Base-by-base conservation (phyloP, 2,797 vertebrate species). In the Erpetoichthys calabaricus region DNA sequence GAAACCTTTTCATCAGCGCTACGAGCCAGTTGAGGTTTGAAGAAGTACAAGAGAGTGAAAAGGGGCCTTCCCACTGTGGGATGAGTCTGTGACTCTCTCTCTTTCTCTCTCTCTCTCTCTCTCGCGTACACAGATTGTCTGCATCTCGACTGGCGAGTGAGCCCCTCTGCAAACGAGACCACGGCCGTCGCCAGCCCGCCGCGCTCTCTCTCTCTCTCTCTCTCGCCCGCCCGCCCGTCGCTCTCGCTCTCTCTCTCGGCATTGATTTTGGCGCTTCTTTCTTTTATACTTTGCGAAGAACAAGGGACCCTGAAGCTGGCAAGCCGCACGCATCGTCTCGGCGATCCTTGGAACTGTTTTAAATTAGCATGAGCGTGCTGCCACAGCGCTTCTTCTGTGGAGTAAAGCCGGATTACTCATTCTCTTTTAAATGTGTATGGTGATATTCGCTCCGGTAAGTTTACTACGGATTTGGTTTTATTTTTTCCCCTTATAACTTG, bases 361-460 rank as follows among this genome's bases (percentile, higher is more conserved):
- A 79, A 78, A 86, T 80, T 85, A 87, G 84, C 77, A 88, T 86
- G 85, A 85, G 73, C 80, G 80, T 81, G 78, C 79, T 79, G 77
- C 73, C 77, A 62, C 25, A 25, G 25, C 77, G 74, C 77, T 72
- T 70, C 80, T 79, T 82, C 75, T 79, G 76, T 71, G 81, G 79
- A 78, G 70, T 58, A 69, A 80, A 82, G 75, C 81, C 81, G 86
- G 78, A 86, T 76, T 81, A 75, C 80, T 76, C 82, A 81, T 80
- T 78, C 64, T 80, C 86, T 91, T 92, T 88, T 97, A 94, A 97
- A 99, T 99, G 96, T 99, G 96, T 92, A 99, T 99, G 96, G 96
- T 99, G 84, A 99, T 97, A 89, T 98, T 99, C 87, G 92, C 95
- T 86, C 95, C 95, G 95, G 95, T 99, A 91, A 98, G 95, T 87